A percentile compares a stretch with the other conserved stretches of the same genome.
Evolutionary conservation across 2,113 vertebrate species (phyloP).

Genomic region (Motacilla tschutschensis): DNA sequence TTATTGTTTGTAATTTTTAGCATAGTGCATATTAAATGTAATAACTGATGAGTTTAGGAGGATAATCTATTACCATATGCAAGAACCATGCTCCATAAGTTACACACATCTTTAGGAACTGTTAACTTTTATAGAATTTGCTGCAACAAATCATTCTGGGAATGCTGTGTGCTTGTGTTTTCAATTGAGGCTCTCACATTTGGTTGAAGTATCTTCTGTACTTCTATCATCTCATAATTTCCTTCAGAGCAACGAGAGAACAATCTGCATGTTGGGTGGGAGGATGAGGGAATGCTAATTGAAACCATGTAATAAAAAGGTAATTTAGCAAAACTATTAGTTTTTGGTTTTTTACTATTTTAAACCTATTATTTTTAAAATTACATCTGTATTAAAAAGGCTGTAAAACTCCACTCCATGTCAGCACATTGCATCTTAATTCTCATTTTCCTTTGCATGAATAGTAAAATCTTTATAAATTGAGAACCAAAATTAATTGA

Average conservation of each 20-base stretch:
- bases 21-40: constrained; percentile 48
- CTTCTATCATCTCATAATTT: constrained; percentile 58
- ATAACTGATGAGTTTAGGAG: constrained; percentile 61
- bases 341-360: constrained; percentile 60
- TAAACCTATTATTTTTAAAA: constrained; percentile 73
- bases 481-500: constrained; percentile 70
- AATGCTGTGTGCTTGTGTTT: neutral
- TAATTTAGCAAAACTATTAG: constrained; percentile 70
- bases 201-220: constrained; percentile 26
- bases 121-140: constrained; percentile 57
- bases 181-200: constrained; percentile 19
- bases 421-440: constrained; percentile 59
- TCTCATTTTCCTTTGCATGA: constrained; percentile 67
- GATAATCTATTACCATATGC: constrained; percentile 34
- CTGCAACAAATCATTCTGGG: constrained; percentile 16
- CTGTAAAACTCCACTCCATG: constrained; percentile 61
- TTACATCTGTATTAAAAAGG: constrained; percentile 69
- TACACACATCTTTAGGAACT: constrained; percentile 9
- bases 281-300: constrained; percentile 61
- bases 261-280: constrained; percentile 47
- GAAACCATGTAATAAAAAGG: constrained; percentile 67
- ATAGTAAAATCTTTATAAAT: constrained; percentile 72
- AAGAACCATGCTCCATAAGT: constrained; percentile 39
- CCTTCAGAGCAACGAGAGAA: constrained; percentile 32
- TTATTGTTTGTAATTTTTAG: constrained; percentile 63